Evolutionary conservation across 2,888 invertebrate genomes (phyloP).

Genomic region (Odontocerum albicorne): DNA sequence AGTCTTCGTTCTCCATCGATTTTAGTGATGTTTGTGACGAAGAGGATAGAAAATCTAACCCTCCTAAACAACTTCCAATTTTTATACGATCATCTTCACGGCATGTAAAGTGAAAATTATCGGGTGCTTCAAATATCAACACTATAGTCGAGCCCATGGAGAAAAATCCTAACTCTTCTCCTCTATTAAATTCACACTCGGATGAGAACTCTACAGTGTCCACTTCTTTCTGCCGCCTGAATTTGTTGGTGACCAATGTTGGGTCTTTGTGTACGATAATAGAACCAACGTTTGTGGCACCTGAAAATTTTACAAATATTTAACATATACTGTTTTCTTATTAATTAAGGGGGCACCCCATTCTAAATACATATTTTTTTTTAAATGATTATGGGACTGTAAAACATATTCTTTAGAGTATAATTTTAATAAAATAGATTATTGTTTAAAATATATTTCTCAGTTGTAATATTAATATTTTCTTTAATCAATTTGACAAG

Average conservation of each 20-base stretch:
- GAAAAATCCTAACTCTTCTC: conserved; percentile 70
- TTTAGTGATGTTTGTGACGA: conserved; percentile 9
- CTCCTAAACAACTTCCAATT: conserved; percentile 28
- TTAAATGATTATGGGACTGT: no score
- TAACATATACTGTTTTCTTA: background rate
- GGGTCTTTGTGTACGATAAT: conserved; percentile 66
- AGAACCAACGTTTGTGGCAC: conserved; percentile 80
- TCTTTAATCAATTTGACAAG: no score
- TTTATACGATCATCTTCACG: conserved; percentile 26
- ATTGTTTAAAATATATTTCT: no score
- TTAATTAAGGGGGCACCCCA: no score
- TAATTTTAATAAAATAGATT: no score
- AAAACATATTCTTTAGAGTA: no score
- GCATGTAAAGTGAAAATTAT: conserved; percentile 48
- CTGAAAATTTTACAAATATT: conserved; percentile 23
- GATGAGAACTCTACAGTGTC: conserved; percentile 37
- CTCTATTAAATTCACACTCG: conserved; percentile 52
- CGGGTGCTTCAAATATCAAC: conserved; percentile 73
- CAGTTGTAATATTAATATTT: no score
- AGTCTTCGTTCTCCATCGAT: conserved; percentile 12
- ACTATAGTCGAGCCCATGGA: conserved; percentile 74
- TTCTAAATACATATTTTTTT: no score
- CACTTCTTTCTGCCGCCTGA: conserved; percentile 43
- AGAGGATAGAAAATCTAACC: conserved; percentile 20
- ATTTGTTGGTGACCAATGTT: conserved; percentile 54